Conservation (phyloP, 2,797 vertebrate genomes). For the Delichon dasypus region DNA sequence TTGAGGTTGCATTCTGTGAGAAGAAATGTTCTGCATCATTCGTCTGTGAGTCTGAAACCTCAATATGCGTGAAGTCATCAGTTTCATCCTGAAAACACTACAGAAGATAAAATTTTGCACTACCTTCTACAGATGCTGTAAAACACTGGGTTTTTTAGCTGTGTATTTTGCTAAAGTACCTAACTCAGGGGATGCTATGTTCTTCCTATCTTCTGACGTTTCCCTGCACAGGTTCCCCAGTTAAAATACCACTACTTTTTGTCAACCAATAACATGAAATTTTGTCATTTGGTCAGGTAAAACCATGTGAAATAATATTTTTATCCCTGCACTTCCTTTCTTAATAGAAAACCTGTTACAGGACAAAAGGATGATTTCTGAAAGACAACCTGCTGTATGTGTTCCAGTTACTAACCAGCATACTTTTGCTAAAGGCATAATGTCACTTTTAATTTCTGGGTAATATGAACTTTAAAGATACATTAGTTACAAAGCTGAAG, state of each 20-base stretch:
- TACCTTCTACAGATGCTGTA: slow-evolving; percentile 59
- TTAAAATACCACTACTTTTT: slow-evolving; percentile 40
- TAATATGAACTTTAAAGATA: background rate
- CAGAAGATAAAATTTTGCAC: slow-evolving; percentile 52
- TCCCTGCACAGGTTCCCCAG: background rate
- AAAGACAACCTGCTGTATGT: background rate
- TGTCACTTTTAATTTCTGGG: background rate
- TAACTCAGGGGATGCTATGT: background rate
- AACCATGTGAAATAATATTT: slow-evolving; percentile 8
- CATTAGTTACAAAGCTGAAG: background rate
- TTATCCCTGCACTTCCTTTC: slow-evolving; percentile 26
- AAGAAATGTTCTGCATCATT: slow-evolving; percentile 64
- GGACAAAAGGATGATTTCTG: slow-evolving; percentile 20
- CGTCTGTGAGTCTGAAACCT: slow-evolving; percentile 58
- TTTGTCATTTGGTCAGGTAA: background rate
- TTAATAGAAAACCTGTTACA: slow-evolving; percentile 10
- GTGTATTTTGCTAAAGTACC: background rate
- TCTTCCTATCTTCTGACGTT: background rate
- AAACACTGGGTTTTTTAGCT: slow-evolving; percentile 19
- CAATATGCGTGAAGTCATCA: slow-evolving; percentile 31
- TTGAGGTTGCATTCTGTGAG: slow-evolving; percentile 61
- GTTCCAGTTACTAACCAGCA: background rate
- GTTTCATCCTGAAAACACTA: slow-evolving; percentile 59
- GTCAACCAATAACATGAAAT: slow-evolving; percentile 5
- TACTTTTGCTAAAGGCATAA: background rate